These are phyloP conservation scores for Aplocera efformata DNA, from an alignment of 2,888 invertebrate species.

Conservation along the genomic window DNA sequence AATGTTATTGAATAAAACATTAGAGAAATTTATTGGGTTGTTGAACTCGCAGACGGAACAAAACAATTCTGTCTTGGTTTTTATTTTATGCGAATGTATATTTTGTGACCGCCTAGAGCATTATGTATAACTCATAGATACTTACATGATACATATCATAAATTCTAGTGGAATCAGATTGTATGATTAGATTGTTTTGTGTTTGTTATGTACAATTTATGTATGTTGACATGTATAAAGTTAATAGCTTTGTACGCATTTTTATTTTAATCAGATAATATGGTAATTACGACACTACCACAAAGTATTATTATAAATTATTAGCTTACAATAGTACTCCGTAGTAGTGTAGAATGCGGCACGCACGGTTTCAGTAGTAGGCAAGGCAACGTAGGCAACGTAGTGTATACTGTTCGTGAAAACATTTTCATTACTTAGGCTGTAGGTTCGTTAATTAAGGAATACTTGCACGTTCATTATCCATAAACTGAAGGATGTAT, in stretches of 20 bases:
- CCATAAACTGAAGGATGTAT: constrained; percentile 5
- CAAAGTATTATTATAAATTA: too few relatives aligned
- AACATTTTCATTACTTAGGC: constrained; percentile 21
- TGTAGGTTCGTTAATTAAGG: constrained; percentile 18
- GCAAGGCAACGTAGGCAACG: not conserved
- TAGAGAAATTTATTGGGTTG: constrained; percentile 26
- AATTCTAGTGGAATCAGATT: constrained; percentile 16
- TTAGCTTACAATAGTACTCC: not conserved
- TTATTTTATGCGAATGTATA: constrained; percentile 19
- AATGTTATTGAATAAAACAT: constrained; percentile 29
- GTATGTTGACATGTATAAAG: too few relatives aligned
- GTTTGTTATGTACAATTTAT: too few relatives aligned
- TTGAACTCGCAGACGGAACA: constrained; percentile 27
- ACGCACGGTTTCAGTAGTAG: not conserved
- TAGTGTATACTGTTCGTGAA: constrained; percentile 12
- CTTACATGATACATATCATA: constrained; percentile 20
- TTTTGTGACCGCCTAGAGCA: constrained; percentile 16
- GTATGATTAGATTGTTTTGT: constrained; percentile 19
- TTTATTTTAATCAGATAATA: too few relatives aligned
- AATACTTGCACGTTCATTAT: constrained; percentile 23
- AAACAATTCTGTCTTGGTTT: constrained; percentile 24
- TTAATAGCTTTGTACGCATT: not conserved
- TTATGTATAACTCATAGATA: constrained; percentile 12
- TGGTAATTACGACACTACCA: too few relatives aligned
- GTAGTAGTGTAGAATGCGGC: not conserved